Evolutionary conservation across 2,113 vertebrate species (phyloP).

Genomic region (Tretioscincus oriximinensis): DNA sequence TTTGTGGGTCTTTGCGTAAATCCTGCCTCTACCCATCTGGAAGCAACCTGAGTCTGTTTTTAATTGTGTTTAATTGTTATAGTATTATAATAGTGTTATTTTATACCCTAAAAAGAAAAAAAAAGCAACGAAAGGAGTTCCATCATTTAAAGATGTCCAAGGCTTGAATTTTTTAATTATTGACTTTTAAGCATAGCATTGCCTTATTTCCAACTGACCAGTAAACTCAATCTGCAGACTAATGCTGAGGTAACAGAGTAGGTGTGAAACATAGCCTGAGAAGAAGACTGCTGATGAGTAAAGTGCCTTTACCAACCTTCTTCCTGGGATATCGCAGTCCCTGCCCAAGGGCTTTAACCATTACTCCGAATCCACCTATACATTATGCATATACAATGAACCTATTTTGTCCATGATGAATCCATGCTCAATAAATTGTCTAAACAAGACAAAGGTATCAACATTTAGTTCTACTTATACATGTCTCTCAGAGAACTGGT

Average conservation of each 20-base stretch:
- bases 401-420: conserved; percentile 14
- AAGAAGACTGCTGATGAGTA: too few relatives aligned
- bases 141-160: not conserved
- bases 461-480: conserved; percentile 14
- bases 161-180: too few relatives aligned
- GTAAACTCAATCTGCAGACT: too few relatives aligned
- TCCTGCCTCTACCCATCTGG: too few relatives aligned
- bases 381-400: not conserved
- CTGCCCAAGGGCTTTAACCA: not conserved
- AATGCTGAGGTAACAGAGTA: too few relatives aligned
- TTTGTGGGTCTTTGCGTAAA: too few relatives aligned
- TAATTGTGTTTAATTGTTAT: not conserved
- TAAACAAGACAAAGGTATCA: conserved; percentile 2
- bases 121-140: not conserved
- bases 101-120: not conserved
- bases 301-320: too few relatives aligned
- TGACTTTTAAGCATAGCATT: too few relatives aligned
- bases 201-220: too few relatives aligned
- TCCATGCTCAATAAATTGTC: conserved; percentile 3
- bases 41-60: not conserved
- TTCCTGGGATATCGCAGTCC: too few relatives aligned
- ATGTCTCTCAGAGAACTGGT: not conserved
- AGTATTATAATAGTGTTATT: not conserved
- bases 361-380: not conserved
- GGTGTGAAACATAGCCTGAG: too few relatives aligned